Conservation (phyloP, 2,797 vertebrate species). For the Malacoctenus gilli region DNA sequence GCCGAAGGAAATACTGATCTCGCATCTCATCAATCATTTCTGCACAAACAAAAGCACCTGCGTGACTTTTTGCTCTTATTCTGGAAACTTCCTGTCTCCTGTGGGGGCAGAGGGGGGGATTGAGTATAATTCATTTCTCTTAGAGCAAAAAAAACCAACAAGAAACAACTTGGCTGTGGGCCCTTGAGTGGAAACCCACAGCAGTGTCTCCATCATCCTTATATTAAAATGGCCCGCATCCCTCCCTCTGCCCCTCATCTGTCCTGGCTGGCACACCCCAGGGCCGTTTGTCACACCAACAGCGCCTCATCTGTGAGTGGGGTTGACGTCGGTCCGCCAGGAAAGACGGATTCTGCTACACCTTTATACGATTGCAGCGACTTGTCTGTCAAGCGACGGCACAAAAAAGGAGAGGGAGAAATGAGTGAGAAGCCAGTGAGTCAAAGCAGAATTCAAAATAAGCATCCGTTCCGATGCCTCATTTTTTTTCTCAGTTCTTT, state of each 20-base stretch:
- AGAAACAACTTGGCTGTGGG: constrained; percentile 58
- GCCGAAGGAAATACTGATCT: constrained; percentile 54
- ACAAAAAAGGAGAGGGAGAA: constrained; percentile 9
- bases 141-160: too few species aligned
- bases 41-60: constrained; percentile 41
- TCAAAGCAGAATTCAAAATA: constrained; percentile 14
- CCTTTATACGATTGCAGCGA: constrained; percentile 36
- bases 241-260: constrained; percentile 50
- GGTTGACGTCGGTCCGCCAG: constrained; percentile 53
- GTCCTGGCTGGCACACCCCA: constrained; percentile 45
- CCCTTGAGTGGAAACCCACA: constrained; percentile 38
- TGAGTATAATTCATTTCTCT: constrained; percentile 62
- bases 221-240: constrained; percentile 66
- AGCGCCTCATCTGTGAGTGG: constrained; percentile 44
- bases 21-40: constrained; percentile 66
- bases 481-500: neutral
- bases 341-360: constrained; percentile 54
- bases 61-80: constrained; percentile 41
- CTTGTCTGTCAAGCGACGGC: constrained; percentile 41
- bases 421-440: constrained; percentile 28
- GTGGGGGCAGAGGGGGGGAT: constrained; percentile 32
- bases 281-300: constrained; percentile 62
- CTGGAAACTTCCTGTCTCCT: constrained; percentile 55
- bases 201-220: constrained; percentile 67
- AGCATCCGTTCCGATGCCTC: constrained; percentile 9